phyloP scores from a whole-genome alignment of 37 sponge, comb jelly and placozoan species.

The Agelas oroides region DNA sequence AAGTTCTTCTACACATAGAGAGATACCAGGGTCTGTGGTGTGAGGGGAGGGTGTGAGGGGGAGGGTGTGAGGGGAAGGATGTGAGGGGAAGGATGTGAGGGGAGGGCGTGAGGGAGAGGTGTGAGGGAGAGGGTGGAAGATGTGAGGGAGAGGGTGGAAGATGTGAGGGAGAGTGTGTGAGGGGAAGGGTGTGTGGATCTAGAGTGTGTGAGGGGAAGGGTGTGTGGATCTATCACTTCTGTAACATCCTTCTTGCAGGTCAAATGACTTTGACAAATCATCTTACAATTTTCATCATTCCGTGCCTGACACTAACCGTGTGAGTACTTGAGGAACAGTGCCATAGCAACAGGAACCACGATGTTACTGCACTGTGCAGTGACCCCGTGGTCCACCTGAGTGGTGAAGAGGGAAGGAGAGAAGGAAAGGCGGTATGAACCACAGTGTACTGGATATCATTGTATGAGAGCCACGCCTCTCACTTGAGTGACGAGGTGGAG shows the following conservation, averaged over 20 bases:
- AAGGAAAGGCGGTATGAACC: neutral
- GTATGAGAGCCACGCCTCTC: neutral
- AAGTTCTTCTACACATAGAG: conserved; percentile 62
- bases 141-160: too few species aligned
- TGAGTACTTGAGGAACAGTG: conserved; percentile 57
- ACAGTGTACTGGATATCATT: too few species aligned
- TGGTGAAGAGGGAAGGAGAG: too few species aligned
- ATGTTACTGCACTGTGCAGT: conserved; percentile 17
- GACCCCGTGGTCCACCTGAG: conserved; percentile 39
- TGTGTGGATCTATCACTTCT: too few species aligned
- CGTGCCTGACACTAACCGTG: too few species aligned
- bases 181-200: too few species aligned
- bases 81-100: neutral
- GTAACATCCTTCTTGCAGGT: too few species aligned
- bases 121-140: too few species aligned
- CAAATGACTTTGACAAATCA: too few species aligned
- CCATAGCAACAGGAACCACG: conserved; percentile 27
- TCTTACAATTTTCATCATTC: too few species aligned
- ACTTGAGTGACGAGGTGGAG: conserved; percentile 53
- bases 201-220: too few species aligned
- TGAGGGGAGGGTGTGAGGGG: neutral
- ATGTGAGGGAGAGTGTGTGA: too few species aligned
- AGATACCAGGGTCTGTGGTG: conserved; percentile 61
- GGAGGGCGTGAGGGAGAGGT: neutral
- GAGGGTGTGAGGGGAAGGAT: neutral